Conservation (phyloP, 2,113 vertebrate species). For the Asarcornis scutulata region DNA sequence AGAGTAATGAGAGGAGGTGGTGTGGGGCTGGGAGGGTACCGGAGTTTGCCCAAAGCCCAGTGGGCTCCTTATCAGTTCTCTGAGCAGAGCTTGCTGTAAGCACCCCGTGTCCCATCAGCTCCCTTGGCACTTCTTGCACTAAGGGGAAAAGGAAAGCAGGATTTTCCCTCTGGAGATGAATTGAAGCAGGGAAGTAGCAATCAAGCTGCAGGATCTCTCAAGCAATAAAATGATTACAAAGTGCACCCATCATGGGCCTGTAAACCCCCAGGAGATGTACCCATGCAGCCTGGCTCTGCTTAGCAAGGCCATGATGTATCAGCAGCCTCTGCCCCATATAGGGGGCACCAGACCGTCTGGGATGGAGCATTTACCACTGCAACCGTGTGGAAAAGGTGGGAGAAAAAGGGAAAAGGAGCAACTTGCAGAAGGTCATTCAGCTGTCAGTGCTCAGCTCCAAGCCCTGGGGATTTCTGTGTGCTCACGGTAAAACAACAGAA, state of each 20-base stretch:
- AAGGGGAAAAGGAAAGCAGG: not conserved
- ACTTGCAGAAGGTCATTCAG: not conserved
- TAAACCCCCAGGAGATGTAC: not conserved
- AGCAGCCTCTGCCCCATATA: fast-evolving
- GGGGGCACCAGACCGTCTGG: fast-evolving
- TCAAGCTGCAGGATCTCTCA: not conserved
- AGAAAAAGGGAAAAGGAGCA: not conserved
- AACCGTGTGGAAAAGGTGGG: not conserved
- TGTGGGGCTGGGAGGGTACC: not conserved
- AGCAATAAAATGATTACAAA: not conserved
- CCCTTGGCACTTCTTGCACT: not conserved
- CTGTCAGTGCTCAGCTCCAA: not conserved
- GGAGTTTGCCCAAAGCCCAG: not conserved
- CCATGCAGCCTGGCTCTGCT: not conserved
- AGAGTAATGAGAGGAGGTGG: not conserved
- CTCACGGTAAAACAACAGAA: not conserved
- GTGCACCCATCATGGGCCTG: not conserved
- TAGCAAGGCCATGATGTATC: not conserved
- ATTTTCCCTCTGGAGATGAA: not conserved
- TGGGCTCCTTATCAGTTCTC: too few relatives aligned
- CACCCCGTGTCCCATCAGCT: too few relatives aligned
- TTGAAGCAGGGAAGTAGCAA: not conserved
- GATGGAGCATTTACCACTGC: not conserved
- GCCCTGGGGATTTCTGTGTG: fast-evolving
- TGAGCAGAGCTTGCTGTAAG: too few relatives aligned